A percentile compares a stretch with the other conserved stretches of the same genome.
phyloP scores from a whole-genome alignment of 2,888 invertebrate genomes.

The Lycocerus yunnanus region DNA sequence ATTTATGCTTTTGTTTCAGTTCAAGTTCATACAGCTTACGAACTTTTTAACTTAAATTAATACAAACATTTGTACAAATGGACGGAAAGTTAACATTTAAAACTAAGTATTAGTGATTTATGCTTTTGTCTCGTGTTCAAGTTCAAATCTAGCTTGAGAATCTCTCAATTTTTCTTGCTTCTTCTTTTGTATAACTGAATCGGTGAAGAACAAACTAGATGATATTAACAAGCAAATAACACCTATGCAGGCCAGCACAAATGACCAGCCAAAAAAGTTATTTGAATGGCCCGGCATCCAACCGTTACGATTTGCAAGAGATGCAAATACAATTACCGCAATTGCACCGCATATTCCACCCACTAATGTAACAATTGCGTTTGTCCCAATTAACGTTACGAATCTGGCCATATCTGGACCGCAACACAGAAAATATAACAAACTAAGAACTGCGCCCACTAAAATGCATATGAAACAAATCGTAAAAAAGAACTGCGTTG shows the following conservation, averaged over 20 bases:
- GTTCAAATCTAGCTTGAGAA: constrained; percentile 81
- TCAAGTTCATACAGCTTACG: not conserved
- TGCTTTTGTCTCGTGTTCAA: constrained; percentile 73
- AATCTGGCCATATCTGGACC: constrained; percentile 80
- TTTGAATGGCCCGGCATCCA: constrained; percentile 97
- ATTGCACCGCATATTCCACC: constrained; percentile 77
- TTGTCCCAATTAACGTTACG: constrained; percentile 67
- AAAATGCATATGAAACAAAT: constrained; percentile 81
- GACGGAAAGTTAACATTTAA: not conserved
- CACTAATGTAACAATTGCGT: constrained; percentile 68
- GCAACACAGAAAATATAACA: constrained; percentile 83
- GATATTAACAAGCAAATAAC: constrained; percentile 73
- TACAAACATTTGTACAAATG: constrained; percentile 5
- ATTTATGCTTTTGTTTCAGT: not conserved
- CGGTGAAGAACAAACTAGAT: constrained; percentile 78
- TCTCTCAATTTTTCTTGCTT: constrained; percentile 76
- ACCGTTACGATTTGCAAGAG: constrained; percentile 80
- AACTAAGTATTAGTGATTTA: constrained; percentile 47
- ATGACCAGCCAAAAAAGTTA: constrained; percentile 96
- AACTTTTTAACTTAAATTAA: not conserved
- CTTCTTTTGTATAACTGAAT: constrained; percentile 76
- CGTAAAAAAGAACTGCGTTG: constrained; percentile 93
- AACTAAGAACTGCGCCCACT: constrained; percentile 74
- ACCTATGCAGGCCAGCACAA: constrained; percentile 84
- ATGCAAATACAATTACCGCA: constrained; percentile 88